phyloP scores from a whole-genome alignment of 1,140 invertebrate genomes.

The Trichonephila inaurata region DNA sequence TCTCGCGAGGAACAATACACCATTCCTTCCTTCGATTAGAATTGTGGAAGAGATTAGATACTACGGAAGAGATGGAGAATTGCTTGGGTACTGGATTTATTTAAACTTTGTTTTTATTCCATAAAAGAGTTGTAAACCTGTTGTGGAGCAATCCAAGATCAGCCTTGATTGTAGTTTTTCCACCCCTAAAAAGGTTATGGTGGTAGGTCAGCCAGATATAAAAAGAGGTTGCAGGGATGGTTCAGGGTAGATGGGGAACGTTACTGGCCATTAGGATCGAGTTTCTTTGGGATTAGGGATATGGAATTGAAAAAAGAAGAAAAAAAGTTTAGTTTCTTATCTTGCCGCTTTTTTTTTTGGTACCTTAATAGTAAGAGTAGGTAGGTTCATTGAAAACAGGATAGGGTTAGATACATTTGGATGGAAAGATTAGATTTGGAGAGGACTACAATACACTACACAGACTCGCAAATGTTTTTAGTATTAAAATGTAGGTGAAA shows the following conservation, averaged over 20 bases:
- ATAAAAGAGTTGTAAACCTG: not conserved
- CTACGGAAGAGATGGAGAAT: not conserved
- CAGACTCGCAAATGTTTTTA: too few species aligned
- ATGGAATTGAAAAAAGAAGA: not conserved
- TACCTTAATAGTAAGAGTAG: not conserved
- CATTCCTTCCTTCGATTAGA: conserved; percentile 4
- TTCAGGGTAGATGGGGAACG: not conserved
- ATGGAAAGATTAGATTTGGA: not conserved
- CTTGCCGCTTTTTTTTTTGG: not conserved
- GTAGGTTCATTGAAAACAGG: not conserved
- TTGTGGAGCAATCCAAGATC: not conserved
- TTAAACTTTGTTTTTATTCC: conserved; percentile 34
- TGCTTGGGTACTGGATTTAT: conserved; percentile 20
- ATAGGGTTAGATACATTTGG: not conserved
- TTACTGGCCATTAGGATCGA: not conserved
- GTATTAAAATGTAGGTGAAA: too few species aligned
- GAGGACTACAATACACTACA: not conserved
- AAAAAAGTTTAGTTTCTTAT: not conserved
- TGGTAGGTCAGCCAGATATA: not conserved
- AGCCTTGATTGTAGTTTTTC: not conserved
- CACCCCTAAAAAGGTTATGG: not conserved
- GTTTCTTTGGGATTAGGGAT: not conserved
- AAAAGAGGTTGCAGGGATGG: not conserved
- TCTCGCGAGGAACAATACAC: not conserved
- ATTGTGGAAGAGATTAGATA: conserved; percentile 14